These are phyloP conservation scores for Seriola dumerili DNA, from an alignment of 2,113 vertebrate genomes.

Conservation along the genomic window DNA sequence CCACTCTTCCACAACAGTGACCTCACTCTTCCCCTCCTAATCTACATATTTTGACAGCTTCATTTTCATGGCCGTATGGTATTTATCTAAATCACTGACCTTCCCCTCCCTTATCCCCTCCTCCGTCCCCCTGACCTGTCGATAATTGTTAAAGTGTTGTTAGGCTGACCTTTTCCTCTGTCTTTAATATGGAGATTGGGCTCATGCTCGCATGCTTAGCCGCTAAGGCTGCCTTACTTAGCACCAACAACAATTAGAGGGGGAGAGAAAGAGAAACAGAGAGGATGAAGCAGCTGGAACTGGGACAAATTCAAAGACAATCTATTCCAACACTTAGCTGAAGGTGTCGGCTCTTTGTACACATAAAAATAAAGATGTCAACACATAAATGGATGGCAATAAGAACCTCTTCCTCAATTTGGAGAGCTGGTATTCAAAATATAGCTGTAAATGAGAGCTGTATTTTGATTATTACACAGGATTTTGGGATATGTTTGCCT, in stretches of 20 bases:
- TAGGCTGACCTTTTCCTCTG: slow-evolving; percentile 66
- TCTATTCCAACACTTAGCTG: slow-evolving; percentile 14
- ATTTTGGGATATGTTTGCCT: not conserved
- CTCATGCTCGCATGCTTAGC: slow-evolving; percentile 28
- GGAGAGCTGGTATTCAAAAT: not conserved
- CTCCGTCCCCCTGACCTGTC: slow-evolving; percentile 53
- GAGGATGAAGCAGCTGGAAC: slow-evolving; percentile 22
- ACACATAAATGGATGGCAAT: not conserved
- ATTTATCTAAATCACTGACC: slow-evolving; percentile 61
- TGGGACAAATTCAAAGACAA: slow-evolving; percentile 19
- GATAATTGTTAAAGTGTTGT: slow-evolving; percentile 59
- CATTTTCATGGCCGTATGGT: slow-evolving; percentile 42
- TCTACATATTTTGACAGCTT: slow-evolving; percentile 63
- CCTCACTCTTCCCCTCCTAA: slow-evolving; percentile 23
- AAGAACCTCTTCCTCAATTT: not conserved
- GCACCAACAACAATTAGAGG: slow-evolving; percentile 45
- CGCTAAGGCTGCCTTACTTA: slow-evolving; percentile 40
- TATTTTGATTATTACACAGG: not conserved
- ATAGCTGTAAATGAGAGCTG: not conserved
- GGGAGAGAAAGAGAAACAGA: not conserved
- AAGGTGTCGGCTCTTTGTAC: slow-evolving; percentile 12
- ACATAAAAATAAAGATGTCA: slow-evolving; percentile 36
- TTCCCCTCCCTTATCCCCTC: slow-evolving; percentile 30
- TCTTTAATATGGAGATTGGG: slow-evolving; percentile 71
- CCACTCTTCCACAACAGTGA: slow-evolving; percentile 19